These are phyloP conservation scores for Eurytoma adleriae DNA, from an alignment of 2,888 invertebrate species.

Conservation along the genomic window DNA sequence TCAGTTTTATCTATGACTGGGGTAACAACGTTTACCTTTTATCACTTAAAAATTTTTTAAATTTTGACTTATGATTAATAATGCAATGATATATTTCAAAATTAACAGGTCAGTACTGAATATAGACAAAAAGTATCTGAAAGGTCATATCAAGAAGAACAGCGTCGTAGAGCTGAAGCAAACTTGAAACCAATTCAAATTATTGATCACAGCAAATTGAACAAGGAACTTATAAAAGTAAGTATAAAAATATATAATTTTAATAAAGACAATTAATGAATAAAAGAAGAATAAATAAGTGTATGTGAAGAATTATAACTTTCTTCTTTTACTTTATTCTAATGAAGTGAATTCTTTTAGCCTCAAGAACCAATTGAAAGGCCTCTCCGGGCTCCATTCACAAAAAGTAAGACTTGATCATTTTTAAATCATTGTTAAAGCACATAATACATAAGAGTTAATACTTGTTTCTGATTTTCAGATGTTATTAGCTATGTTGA, in stretches of 20 bases:
- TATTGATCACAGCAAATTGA: slow-evolving; percentile 59
- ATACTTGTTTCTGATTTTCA: slow-evolving; percentile 16
- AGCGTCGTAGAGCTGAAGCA: slow-evolving; percentile 54
- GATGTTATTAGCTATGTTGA: slow-evolving; percentile 37
- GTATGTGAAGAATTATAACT: neutral
- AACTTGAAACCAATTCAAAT: slow-evolving; percentile 49
- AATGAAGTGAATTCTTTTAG: slow-evolving; percentile 30
- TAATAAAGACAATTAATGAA: slow-evolving; percentile 5
- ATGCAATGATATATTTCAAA: neutral
- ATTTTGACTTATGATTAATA: too few relatives aligned
- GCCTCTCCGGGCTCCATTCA: slow-evolving; percentile 59
- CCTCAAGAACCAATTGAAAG: slow-evolving; percentile 45
- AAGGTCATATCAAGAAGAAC: slow-evolving; percentile 60
- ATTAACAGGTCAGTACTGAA: slow-evolving; percentile 30
- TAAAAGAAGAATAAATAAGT: slow-evolving; percentile 6
- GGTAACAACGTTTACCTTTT: slow-evolving; percentile 1
- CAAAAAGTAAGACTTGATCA: slow-evolving; percentile 58
- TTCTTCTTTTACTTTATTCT: neutral
- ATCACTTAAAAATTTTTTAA: too few relatives aligned
- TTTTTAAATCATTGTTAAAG: neutral
- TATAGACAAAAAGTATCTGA: slow-evolving; percentile 61
- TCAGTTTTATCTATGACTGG: slow-evolving; percentile 23
- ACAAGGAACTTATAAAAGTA: slow-evolving; percentile 23
- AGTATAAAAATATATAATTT: slow-evolving; percentile 9
- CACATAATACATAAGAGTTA: neutral